Evolutionary conservation across 2,797 vertebrate species (phyloP).

Genomic region (Parauchenoglanis punctatus): DNA sequence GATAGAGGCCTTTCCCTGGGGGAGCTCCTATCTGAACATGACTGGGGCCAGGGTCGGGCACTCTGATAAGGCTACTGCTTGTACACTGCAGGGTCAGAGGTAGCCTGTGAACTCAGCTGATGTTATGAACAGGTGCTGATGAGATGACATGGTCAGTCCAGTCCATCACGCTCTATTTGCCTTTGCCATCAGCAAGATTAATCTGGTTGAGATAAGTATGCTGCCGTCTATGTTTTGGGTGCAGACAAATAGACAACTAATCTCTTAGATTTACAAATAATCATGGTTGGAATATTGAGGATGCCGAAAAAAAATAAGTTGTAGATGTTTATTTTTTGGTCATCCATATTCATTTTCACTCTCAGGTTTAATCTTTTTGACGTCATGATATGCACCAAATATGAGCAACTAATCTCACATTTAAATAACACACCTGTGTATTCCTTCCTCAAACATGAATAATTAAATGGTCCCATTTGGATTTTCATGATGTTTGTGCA

Average conservation of each 20-base stretch:
- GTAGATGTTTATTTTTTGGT: neutral
- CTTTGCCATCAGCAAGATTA: slow-evolving; percentile 38
- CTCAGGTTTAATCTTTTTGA: neutral
- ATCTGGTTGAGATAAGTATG: slow-evolving; percentile 39
- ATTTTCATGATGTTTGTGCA: neutral
- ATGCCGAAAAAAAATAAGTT: slow-evolving; percentile 1
- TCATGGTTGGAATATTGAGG: neutral
- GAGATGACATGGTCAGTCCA: slow-evolving; percentile 27
- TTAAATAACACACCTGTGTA: neutral
- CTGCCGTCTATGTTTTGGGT: slow-evolving; percentile 18
- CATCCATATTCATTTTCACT: neutral
- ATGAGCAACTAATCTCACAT: neutral
- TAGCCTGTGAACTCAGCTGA: slow-evolving; percentile 75
- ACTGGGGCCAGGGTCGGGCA: slow-evolving; percentile 45
- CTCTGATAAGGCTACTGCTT: slow-evolving; percentile 48
- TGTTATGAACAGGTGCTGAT: slow-evolving; percentile 51
- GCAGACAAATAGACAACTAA: slow-evolving; percentile 37
- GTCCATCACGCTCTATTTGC: slow-evolving; percentile 43
- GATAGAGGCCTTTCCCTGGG: slow-evolving; percentile 39
- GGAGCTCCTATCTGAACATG: slow-evolving; percentile 52
- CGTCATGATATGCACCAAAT: neutral
- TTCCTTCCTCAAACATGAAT: slow-evolving; percentile 5
- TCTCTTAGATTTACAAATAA: slow-evolving; percentile 18
- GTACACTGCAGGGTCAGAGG: slow-evolving; percentile 64
- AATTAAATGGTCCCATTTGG: neutral